Base-by-base conservation (phyloP, 1,140 invertebrate genomes). In the Dendroctonus ponderosae region DNA sequence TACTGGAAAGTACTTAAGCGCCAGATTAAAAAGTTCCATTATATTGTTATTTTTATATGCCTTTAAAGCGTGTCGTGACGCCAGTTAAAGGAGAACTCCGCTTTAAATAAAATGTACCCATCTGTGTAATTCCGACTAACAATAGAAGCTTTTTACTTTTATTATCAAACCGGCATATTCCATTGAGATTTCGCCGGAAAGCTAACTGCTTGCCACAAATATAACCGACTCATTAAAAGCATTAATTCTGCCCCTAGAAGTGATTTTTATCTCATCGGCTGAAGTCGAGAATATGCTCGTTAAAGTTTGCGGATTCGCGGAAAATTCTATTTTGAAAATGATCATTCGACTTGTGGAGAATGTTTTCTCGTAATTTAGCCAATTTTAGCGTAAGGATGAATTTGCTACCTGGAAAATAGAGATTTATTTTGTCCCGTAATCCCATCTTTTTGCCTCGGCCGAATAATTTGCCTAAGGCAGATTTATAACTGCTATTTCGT, bases 391-490 rank as follows among this genome's bases (percentile, higher is more conserved):
- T 40, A 6, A 14, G 41, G 52, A 54, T 39, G 40, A 54, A 54
- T 54, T 54, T 12, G 42, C n/a, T 14, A 58, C 56, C 56, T 58
- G 56, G 56, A 58, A 58, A 58, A 58, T 58, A 58, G 56, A 58
- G 56, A 58, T 58, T 58, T 58, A 58, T 58, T 58, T 44, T 44
- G 56, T 58, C 56, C 42, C 56, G 40, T 58, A 58, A 58, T 58
- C 56, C 52, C 37, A 44, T 58, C 39, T 58, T 58, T 58, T 58
- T 58, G 56, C 42, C 42, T 43, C 14, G 56, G 56, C 44, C 14
- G 56, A 58, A 58, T 58, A 58, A 58, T 58, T 58, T 58, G 40
- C 56, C 56, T 58, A 58, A 58, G 44, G 56, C n/a, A 58, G 44
- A 58, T 58, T 58, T 58, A 58, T 44, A 58, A 58, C 40, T 11